phyloP scores from a whole-genome alignment of 2,888 invertebrate species.

The Lapara coniferarum region DNA sequence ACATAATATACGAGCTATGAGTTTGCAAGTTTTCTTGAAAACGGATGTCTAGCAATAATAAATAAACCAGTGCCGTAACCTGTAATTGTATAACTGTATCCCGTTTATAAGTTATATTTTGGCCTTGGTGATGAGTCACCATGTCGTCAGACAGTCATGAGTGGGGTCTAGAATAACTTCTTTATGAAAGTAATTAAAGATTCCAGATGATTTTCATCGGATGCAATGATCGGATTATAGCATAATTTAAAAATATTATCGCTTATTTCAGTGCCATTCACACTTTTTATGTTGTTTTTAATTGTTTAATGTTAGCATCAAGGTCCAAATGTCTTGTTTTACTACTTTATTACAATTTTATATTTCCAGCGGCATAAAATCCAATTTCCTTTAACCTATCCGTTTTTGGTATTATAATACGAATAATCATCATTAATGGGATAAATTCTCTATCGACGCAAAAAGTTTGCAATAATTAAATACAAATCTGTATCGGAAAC shows the following conservation, averaged over 20 bases:
- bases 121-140: too few relatives aligned
- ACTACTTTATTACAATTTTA: neutral
- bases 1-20: neutral
- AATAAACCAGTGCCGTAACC: neutral
- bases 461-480: slow-evolving; percentile 11
- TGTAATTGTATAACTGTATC: neutral
- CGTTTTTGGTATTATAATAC: neutral
- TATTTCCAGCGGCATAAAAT: neutral
- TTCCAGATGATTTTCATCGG: too few relatives aligned
- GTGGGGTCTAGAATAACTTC: too few relatives aligned
- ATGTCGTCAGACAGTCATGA: too few relatives aligned
- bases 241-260: too few relatives aligned
- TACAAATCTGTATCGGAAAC: slow-evolving; percentile 15
- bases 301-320: too few relatives aligned
- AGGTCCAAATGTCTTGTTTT: too few relatives aligned
- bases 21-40: neutral
- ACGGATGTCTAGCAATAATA: slow-evolving; percentile 8
- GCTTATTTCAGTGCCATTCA: too few relatives aligned
- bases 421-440: neutral
- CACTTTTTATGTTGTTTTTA: too few relatives aligned
- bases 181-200: too few relatives aligned
- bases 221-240: too few relatives aligned
- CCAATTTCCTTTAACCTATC: neutral
- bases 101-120: too few relatives aligned
- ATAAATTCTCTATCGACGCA: neutral